Evolutionary conservation across 2,113 vertebrate species (phyloP).

Genomic region (Crotalus viridis): DNA sequence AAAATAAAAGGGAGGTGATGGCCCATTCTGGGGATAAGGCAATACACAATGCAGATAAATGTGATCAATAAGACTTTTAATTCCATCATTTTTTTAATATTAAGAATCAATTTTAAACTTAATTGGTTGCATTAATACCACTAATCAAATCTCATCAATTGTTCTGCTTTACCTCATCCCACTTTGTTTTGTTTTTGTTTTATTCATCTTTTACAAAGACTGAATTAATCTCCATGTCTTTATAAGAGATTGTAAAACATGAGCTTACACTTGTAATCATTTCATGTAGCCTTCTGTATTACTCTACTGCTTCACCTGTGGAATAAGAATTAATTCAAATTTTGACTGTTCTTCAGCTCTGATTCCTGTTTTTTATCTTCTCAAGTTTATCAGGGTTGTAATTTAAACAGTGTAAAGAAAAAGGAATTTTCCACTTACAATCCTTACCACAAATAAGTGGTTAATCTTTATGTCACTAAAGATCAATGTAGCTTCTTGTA

Average conservation of each 20-base stretch:
- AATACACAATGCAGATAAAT: not conserved
- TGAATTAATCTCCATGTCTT: not conserved
- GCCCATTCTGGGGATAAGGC: not conserved
- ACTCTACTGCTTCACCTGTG: not conserved
- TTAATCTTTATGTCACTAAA: not conserved
- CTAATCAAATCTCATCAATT: not conserved
- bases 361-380: not conserved
- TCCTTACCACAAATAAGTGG: not conserved
- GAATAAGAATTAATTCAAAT: not conserved
- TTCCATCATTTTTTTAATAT: not conserved
- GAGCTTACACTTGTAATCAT: not conserved
- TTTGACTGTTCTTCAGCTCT: not conserved
- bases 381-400: not conserved
- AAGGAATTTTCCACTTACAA: not conserved
- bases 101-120: not conserved
- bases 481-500: not conserved
- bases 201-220: not conserved
- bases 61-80: not conserved
- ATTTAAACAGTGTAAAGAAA: not conserved
- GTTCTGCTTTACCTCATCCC: not conserved
- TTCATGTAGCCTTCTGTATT: not conserved
- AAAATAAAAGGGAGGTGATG: not conserved
- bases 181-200: not conserved
- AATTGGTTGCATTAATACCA: too few relatives aligned
- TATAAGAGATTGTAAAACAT: not conserved